phyloP scores from a whole-genome alignment of 2,113 vertebrate species.

The Cheilinus undulatus region DNA sequence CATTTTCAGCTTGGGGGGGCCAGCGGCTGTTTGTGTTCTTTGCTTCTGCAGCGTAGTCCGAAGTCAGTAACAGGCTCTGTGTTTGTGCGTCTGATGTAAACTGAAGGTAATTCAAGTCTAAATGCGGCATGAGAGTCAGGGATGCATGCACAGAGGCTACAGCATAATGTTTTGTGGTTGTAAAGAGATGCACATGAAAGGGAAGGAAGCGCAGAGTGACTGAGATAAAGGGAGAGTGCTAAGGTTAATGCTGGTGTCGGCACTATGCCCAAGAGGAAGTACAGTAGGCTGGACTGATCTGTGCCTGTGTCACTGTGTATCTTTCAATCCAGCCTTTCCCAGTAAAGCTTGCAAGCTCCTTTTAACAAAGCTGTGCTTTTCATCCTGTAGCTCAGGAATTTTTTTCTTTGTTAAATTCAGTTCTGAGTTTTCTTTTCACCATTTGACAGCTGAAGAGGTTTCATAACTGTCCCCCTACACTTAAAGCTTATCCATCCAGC shows the following conservation, averaged over 20 bases:
- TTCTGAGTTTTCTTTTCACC: conserved; percentile 17
- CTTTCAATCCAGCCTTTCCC: conserved; percentile 46
- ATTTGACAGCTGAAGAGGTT: conserved; percentile 50
- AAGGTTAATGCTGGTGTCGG: conserved; percentile 47
- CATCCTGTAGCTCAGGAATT: conserved; percentile 38
- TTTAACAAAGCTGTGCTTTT: conserved; percentile 40
- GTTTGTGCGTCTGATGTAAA: conserved; percentile 53
- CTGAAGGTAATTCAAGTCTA: conserved; percentile 47
- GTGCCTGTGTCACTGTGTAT: conserved; percentile 71
- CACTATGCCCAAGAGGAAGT: conserved; percentile 61
- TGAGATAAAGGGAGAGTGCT: conserved; percentile 21
- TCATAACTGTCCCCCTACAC: conserved; percentile 43
- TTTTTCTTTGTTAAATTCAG: no score
- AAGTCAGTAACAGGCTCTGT: conserved; percentile 32
- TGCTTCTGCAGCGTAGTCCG: conserved; percentile 27
- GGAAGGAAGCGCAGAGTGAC: conserved; percentile 28
- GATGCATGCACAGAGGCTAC: conserved; percentile 33
- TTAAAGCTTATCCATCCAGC: conserved; percentile 39
- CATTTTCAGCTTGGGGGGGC: conserved; percentile 45
- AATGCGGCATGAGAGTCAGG: conserved; percentile 42
- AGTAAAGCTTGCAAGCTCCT: conserved; percentile 45
- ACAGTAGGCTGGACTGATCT: conserved; percentile 62
- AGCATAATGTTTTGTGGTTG: conserved; percentile 35
- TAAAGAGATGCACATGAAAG: conserved; percentile 50
- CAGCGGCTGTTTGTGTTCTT: conserved; percentile 65